Percentiles rank a stretch among this genome's conserved stretches.
These are phyloP conservation scores for Porites lutea DNA, from an alignment of 64 coral and sea anemone genomes.

Conservation along the genomic window DNA sequence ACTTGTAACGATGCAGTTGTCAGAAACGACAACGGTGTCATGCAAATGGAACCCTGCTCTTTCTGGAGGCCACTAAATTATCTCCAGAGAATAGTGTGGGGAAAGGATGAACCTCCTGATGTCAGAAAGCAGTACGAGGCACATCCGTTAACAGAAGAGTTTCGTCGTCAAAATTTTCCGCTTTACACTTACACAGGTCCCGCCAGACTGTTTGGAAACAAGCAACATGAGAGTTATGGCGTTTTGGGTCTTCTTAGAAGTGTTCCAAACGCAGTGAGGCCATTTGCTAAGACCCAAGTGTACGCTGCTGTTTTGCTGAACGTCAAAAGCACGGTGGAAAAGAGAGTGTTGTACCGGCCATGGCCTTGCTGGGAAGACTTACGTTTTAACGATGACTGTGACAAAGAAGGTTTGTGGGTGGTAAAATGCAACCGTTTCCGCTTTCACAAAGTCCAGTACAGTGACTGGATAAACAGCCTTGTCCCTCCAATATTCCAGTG, in stretches of 20 bases:
- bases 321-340: constrained; percentile 63
- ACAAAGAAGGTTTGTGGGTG: constrained; percentile 70
- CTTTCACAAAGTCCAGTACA: constrained; percentile 53
- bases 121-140: neutral
- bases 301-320: constrained; percentile 61
- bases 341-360: constrained; percentile 52
- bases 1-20: neutral
- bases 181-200: constrained; percentile 57
- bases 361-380: constrained; percentile 74
- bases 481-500: constrained; percentile 13
- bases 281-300: constrained; percentile 55
- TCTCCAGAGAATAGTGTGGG: constrained; percentile 44
- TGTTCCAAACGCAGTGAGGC: constrained; percentile 25
- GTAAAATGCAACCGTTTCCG: constrained; percentile 56
- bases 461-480: constrained; percentile 42
- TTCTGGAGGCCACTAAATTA: constrained; percentile 19
- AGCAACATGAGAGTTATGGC: constrained; percentile 47
- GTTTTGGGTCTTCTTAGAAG: constrained; percentile 47
- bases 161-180: neutral
- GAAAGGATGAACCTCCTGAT: neutral
- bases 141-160: neutral
- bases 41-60: constrained; percentile 35
- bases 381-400: constrained; percentile 70
- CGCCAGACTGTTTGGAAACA: constrained; percentile 19
- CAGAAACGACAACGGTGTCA: constrained; percentile 32